A percentile compares a stretch with the other conserved stretches of the same genome.
Evolutionary conservation across 2,888 invertebrate species (phyloP).

Genomic region (Amblyjoppa fuscipennis): DNA sequence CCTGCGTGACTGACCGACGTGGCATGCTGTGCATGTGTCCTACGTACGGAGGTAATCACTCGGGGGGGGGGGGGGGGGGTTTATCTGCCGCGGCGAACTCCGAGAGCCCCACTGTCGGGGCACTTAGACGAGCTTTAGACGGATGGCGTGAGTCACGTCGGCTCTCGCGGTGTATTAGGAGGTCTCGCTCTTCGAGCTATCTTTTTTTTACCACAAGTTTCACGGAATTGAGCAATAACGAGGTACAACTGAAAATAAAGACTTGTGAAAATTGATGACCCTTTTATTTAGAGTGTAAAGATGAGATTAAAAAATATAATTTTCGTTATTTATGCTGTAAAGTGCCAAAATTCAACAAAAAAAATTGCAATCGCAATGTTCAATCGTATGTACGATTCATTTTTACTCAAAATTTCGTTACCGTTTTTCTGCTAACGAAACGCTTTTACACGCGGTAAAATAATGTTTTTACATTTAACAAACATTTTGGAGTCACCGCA

Average conservation of each 20-base stretch:
- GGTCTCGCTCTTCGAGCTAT: background rate
- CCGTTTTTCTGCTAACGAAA: background rate
- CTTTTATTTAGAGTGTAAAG: background rate
- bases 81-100: conserved; percentile 25
- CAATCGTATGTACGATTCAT: no score
- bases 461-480: background rate
- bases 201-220: conserved; percentile 1
- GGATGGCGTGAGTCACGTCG: conserved; percentile 15
- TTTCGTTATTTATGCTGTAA: background rate
- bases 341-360: no score
- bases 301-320: background rate
- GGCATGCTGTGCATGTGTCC: conserved; percentile 26
- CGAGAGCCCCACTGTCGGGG: conserved; percentile 27
- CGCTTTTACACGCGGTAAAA: background rate
- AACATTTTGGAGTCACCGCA: background rate
- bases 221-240: conserved; percentile 7
- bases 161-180: conserved; percentile 7
- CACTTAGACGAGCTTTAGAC: conserved; percentile 36
- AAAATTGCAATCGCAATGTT: no score
- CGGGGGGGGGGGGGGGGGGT: background rate
- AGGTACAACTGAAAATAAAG: background rate
- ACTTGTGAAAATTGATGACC: background rate
- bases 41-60: conserved; percentile 38
- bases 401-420: background rate
- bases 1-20: conserved; percentile 40